Conservation (phyloP, 2,888 invertebrate genomes). For the Labia minor region DNA sequence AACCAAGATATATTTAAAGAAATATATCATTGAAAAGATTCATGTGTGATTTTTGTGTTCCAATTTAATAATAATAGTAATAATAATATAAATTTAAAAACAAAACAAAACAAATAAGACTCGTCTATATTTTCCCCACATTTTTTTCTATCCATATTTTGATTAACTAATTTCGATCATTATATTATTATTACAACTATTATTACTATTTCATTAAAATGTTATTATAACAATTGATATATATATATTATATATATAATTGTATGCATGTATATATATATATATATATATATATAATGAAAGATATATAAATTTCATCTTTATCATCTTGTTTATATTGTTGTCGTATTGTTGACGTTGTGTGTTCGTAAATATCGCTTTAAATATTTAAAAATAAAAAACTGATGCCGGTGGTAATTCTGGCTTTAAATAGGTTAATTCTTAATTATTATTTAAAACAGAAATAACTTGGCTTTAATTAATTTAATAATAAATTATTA, state of each 20-base stretch:
- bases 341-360: constrained; percentile 5
- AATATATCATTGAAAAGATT: too few species aligned
- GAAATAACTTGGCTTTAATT: constrained; percentile 4
- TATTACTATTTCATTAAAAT: not conserved
- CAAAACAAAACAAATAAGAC: not conserved
- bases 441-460: not conserved
- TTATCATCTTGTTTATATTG: constrained; percentile 1
- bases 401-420: not conserved
- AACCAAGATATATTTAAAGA: too few species aligned
- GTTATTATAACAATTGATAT: too few species aligned
- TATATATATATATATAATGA: not conserved
- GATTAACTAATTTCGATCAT: not conserved
- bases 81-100: too few species aligned
- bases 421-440: not conserved
- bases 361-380: constrained; percentile 24
- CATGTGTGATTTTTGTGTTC: not conserved
- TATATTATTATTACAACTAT: not conserved
- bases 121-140: not conserved
- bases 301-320: not conserved
- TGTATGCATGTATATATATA: too few species aligned
- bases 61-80: too few species aligned
- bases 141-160: not conserved
- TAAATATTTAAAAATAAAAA: not conserved
- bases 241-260: too few species aligned
- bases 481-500: constrained; percentile 1